Percentiles rank a stretch among this genome's conserved stretches.
Evolutionary conservation across 2,888 invertebrate species (phyloP).

Genomic region (Oscheius sp.): DNA sequence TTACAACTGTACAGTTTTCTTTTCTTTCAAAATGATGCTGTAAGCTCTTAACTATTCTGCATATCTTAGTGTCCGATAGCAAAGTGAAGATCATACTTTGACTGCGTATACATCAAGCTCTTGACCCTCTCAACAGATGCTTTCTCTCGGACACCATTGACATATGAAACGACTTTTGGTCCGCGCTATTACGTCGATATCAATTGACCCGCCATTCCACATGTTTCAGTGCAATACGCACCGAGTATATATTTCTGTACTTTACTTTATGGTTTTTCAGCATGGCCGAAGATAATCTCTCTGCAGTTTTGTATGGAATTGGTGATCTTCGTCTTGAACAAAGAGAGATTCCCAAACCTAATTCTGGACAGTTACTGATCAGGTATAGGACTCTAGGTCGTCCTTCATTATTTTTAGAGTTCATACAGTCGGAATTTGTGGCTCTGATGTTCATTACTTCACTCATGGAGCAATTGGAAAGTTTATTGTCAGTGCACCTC

Average conservation of each 20-base stretch:
- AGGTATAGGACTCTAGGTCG: conserved; percentile 10
- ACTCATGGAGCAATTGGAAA: conserved; percentile 85
- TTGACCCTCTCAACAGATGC: conserved; percentile 18
- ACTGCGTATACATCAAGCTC: too few relatives aligned
- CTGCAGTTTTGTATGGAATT: conserved; percentile 53
- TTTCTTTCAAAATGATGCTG: too few relatives aligned
- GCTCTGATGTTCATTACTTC: conserved; percentile 90
- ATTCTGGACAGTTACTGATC: conserved; percentile 40
- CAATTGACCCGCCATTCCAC: conserved; percentile 2
- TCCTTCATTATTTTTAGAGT: conserved; percentile 73
- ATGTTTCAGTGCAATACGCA: not conserved
- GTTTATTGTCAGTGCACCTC: conserved; percentile 78
- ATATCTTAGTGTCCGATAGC: too few relatives aligned
- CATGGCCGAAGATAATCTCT: conserved; percentile 47
- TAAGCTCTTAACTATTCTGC: too few relatives aligned
- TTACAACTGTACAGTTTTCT: too few relatives aligned
- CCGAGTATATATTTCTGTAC: not conserved
- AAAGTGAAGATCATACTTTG: too few relatives aligned
- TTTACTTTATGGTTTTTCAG: not conserved
- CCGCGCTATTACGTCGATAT: conserved; percentile 4
- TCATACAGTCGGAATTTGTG: conserved; percentile 95
- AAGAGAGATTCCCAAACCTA: conserved; percentile 42
- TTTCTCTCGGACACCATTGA: conserved; percentile 5
- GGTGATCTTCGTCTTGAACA: conserved; percentile 53
- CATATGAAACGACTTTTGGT: not conserved